These are phyloP conservation scores for Muntiacus muntjak DNA, from an alignment of 2,113 vertebrate genomes.

Conservation along the genomic window DNA sequence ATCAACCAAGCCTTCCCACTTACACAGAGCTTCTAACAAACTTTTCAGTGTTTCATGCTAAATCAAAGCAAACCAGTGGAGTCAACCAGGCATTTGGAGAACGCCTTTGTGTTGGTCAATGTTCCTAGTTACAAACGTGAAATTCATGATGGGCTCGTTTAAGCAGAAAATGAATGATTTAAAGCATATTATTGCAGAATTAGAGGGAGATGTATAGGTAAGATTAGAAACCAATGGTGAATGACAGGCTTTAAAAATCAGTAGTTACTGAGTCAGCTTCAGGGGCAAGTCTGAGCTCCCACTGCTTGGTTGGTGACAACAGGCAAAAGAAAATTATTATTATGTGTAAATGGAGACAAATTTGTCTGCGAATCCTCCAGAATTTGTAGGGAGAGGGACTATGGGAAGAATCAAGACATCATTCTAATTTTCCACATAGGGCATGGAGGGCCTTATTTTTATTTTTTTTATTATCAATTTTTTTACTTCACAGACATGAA, in stretches of 20 bases:
- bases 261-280: neutral
- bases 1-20: neutral
- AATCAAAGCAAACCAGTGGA: neutral
- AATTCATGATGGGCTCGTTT: neutral
- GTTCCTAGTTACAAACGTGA: neutral
- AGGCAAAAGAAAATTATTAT: neutral
- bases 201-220: neutral
- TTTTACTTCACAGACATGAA: neutral
- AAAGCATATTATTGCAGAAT: neutral
- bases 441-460: neutral
- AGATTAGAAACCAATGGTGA: neutral
- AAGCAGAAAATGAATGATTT: neutral
- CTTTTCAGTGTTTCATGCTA: neutral
- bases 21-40: neutral
- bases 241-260: neutral
- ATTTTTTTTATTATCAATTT: neutral
- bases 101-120: neutral
- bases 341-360: neutral
- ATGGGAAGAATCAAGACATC: neutral
- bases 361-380: neutral
- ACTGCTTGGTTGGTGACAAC: neutral
- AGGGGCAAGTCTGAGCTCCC: neutral
- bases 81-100: neutral
- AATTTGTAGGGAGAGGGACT: neutral
- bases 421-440: neutral